These are phyloP conservation scores for Centropyge bicolor DNA, from an alignment of 2,797 vertebrate species.

Conservation along the genomic window DNA sequence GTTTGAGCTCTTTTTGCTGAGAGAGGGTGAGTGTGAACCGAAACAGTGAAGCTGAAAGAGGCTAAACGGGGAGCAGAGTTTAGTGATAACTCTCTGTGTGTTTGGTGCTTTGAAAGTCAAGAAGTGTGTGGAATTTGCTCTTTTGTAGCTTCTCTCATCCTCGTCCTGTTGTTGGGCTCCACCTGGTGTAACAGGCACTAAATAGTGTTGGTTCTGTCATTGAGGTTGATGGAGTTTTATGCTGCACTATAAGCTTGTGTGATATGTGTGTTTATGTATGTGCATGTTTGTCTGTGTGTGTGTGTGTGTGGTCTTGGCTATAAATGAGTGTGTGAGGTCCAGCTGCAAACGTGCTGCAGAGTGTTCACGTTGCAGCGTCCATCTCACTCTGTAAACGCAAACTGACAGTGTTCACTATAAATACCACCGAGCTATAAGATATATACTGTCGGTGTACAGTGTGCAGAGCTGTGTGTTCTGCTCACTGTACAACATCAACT, in stretches of 20 bases:
- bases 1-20: not conserved
- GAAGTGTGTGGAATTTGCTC: too few relatives aligned
- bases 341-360: constrained; percentile 33
- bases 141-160: not conserved
- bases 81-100: not conserved
- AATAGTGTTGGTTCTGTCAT: not conserved
- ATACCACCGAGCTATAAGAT: not conserved
- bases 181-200: not conserved
- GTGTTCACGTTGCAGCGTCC: constrained; percentile 1
- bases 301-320: constrained; percentile 49
- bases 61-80: not conserved
- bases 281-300: constrained; percentile 20
- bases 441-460: not conserved
- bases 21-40: not conserved
- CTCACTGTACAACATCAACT: constrained; percentile 6
- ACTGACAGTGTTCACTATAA: constrained; percentile 25
- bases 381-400: constrained; percentile 26
- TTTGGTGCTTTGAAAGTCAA: not conserved
- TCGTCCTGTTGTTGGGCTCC: not conserved
- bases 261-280: not conserved
- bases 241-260: not conserved
- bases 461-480: not conserved
- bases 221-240: constrained; percentile 1
- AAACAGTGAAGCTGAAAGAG: not conserved
- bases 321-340: constrained; percentile 70